These are phyloP conservation scores for Hybognathus amarus DNA, from an alignment of 2,797 vertebrate species.

Conservation along the genomic window DNA sequence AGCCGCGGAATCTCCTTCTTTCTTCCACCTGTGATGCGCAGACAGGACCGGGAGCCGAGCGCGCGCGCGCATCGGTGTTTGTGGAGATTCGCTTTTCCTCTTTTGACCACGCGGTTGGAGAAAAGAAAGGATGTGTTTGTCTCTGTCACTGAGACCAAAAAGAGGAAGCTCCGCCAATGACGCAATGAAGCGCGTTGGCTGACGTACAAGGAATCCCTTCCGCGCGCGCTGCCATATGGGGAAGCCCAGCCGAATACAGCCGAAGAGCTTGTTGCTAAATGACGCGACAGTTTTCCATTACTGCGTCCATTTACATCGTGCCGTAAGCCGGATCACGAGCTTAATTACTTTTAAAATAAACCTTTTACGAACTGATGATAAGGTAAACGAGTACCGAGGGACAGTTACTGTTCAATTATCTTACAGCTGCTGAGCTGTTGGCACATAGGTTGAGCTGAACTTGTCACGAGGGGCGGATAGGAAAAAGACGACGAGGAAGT, in stretches of 20 bases:
- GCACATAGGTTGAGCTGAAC: not conserved
- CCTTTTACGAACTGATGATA: slow-evolving; percentile 23
- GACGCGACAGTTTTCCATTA: slow-evolving; percentile 46
- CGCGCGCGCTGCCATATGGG: slow-evolving; percentile 41
- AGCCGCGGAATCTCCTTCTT: slow-evolving; percentile 36
- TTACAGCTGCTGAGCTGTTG: slow-evolving; percentile 37
- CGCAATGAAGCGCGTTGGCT: slow-evolving; percentile 24
- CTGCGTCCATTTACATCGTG: slow-evolving; percentile 10
- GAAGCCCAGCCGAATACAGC: slow-evolving; percentile 54
- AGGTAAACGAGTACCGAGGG: slow-evolving; percentile 5
- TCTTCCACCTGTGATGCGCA: slow-evolving; percentile 31
- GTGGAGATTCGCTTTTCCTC: slow-evolving; percentile 10
- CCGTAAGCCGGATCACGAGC: slow-evolving; percentile 22
- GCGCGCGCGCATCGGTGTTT: not conserved
- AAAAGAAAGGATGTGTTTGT: slow-evolving; percentile 38
- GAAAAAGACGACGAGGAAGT: slow-evolving; percentile 44
- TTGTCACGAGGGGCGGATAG: slow-evolving; percentile 19
- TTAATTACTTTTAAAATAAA: slow-evolving; percentile 41
- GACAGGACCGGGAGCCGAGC: not conserved
- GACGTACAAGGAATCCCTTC: slow-evolving; percentile 61
- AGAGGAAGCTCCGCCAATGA: slow-evolving; percentile 27
- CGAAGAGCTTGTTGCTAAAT: slow-evolving; percentile 13
- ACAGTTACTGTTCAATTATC: slow-evolving; percentile 10
- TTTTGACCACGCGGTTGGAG: slow-evolving; percentile 33
- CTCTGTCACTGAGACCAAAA: slow-evolving; percentile 9